phyloP scores from a whole-genome alignment of 2,113 vertebrate genomes.

The Ailuropoda melanoleuca region DNA sequence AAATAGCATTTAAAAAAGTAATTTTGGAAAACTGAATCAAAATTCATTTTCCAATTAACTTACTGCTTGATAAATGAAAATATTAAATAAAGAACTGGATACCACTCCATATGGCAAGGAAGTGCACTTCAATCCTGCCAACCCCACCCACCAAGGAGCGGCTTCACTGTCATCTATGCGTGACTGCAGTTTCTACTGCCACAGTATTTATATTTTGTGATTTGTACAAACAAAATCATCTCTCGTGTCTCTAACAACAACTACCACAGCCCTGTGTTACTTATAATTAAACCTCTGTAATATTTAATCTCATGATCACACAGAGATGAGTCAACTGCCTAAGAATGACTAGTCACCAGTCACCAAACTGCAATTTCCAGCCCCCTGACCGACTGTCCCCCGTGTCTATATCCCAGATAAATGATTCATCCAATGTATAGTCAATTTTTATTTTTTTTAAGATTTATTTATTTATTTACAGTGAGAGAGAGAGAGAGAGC shows the following conservation, averaged over 20 bases:
- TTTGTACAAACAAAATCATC: not conserved
- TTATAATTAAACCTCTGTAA: not conserved
- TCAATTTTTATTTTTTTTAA: not conserved
- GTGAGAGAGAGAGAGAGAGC: too few relatives aligned
- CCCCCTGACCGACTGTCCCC: not conserved
- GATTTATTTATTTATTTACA: not conserved
- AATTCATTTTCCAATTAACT: constrained; percentile 30
- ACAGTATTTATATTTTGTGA: not conserved
- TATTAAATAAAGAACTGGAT: not conserved
- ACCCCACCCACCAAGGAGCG: not conserved
- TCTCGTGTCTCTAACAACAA: not conserved
- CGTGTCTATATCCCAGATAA: not conserved
- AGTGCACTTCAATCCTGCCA: not conserved
- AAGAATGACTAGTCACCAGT: not conserved
- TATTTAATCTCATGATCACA: constrained; percentile 4
- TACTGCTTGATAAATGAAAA: not conserved
- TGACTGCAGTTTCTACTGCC: not conserved
- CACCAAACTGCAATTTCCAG: not conserved
- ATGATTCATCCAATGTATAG: not conserved
- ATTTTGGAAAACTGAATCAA: not conserved
- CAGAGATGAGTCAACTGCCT: not conserved
- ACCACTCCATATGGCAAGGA: not conserved
- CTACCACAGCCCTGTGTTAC: not conserved
- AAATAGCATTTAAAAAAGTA: not conserved
- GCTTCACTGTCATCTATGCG: not conserved